Conservation (phyloP, 2,113 vertebrate species). For the Arizona elegans region DNA sequence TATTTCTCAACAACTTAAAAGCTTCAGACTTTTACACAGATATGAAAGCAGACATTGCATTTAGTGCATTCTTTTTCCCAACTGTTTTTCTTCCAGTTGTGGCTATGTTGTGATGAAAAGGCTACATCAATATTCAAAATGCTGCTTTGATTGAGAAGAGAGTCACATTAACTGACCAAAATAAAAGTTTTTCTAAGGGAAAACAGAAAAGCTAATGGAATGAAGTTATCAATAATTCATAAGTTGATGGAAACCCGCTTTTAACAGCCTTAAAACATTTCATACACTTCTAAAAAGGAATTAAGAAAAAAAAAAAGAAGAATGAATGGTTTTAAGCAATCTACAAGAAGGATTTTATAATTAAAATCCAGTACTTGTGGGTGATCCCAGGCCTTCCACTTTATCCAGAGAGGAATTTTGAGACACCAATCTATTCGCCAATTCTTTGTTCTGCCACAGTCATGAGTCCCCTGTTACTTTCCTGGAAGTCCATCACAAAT, state of each 20-base stretch:
- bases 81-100: not conserved
- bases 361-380: not conserved
- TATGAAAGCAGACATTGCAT: not conserved
- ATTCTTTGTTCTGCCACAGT: not conserved
- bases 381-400: not conserved
- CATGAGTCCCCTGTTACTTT: not conserved
- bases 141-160: not conserved
- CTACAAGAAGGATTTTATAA: not conserved
- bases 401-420: not conserved
- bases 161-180: not conserved
- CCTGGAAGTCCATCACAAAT: not conserved
- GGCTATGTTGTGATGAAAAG: not conserved
- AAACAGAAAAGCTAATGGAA: not conserved
- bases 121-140: accelerated
- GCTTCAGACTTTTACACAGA: not conserved
- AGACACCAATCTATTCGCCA: not conserved
- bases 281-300: constrained; percentile 10
- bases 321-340: not conserved
- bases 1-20: not conserved
- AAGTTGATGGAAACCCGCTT: not conserved
- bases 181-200: not conserved
- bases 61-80: constrained; percentile 13
- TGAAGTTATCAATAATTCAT: constrained; percentile 21
- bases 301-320: not conserved
- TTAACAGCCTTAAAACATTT: constrained; percentile 13